phyloP scores from a whole-genome alignment of 2,113 vertebrate species.

The Pagrus major region DNA sequence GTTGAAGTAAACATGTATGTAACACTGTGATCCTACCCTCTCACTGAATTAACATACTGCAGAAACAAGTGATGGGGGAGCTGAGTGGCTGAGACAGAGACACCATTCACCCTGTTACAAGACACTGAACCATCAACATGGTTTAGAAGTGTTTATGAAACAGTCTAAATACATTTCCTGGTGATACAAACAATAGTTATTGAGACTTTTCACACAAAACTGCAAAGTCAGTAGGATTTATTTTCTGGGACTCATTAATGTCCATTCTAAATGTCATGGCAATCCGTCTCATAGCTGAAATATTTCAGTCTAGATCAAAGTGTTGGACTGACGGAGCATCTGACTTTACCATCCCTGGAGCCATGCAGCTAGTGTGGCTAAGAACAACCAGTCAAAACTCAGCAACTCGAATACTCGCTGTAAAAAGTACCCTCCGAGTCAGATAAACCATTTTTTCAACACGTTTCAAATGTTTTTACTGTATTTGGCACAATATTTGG shows the following conservation, averaged over 20 bases:
- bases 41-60: too few species aligned
- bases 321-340: not conserved
- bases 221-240: not conserved
- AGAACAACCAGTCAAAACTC: not conserved
- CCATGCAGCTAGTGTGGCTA: not conserved
- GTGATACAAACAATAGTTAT: not conserved
- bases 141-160: too few species aligned
- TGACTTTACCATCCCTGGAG: not conserved
- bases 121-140: too few species aligned
- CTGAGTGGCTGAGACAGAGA: too few species aligned
- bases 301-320: not conserved
- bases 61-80: too few species aligned
- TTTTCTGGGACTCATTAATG: not conserved
- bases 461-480: too few species aligned
- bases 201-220: not conserved
- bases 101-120: too few species aligned
- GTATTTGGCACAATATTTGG: not conserved
- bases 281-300: not conserved
- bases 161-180: not conserved
- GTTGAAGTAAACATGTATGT: too few species aligned
- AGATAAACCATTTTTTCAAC: not conserved
- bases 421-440: not conserved
- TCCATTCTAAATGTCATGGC: not conserved
- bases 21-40: too few species aligned
- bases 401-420: not conserved